These are phyloP conservation scores for Pantherophis vulpinus DNA, from an alignment of 2,797 vertebrate species.

Conservation along the genomic window DNA sequence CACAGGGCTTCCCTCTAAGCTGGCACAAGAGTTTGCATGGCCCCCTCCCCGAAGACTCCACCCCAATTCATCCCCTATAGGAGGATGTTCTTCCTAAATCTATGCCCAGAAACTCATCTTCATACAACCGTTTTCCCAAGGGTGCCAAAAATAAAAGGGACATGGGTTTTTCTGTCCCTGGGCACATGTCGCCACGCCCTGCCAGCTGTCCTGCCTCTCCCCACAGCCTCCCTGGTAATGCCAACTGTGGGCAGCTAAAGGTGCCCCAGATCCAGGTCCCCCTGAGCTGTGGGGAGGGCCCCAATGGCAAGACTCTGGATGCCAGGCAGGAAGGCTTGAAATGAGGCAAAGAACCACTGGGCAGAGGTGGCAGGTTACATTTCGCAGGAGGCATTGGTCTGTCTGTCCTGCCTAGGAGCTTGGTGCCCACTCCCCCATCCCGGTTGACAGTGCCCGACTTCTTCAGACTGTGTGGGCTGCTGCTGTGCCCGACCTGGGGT, in stretches of 20 bases:
- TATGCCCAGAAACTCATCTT: background rate
- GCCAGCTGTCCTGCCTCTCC: background rate
- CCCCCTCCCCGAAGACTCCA: background rate
- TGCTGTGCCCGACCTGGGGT: background rate
- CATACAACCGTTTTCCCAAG: background rate
- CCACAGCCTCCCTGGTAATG: background rate
- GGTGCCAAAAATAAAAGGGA: background rate
- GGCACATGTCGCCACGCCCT: rapidly evolving
- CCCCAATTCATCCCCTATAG: background rate
- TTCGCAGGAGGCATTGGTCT: background rate
- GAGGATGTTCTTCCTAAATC: background rate
- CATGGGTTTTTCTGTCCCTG: background rate
- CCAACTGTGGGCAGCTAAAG: background rate
- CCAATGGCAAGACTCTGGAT: background rate
- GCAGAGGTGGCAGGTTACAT: background rate
- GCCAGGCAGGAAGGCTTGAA: background rate
- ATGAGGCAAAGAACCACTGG: background rate
- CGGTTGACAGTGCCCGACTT: too few relatives aligned
- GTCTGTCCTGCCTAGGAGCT: background rate
- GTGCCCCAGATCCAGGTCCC: background rate
- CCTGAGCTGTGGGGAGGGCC: background rate
- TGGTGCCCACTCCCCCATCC: background rate
- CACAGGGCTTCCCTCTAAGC: background rate
- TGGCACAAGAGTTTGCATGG: background rate
- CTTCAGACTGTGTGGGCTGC: background rate